phyloP scores from a whole-genome alignment of 2,888 invertebrate species.

The Agrilus cyanescens region DNA sequence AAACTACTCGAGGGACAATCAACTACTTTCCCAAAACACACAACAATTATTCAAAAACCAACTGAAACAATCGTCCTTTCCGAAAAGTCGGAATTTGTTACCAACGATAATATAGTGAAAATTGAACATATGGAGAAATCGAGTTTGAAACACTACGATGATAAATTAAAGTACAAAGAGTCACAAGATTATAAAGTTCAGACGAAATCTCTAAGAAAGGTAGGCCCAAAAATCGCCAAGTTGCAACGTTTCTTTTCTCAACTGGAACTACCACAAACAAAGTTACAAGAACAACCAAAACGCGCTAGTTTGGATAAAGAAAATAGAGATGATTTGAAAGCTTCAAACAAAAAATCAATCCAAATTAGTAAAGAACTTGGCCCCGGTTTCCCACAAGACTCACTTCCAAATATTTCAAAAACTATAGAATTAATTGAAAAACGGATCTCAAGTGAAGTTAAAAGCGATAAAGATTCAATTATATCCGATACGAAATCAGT shows the following conservation, averaged over 20 bases:
- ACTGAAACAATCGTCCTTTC: conserved; percentile 30
- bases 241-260: conserved; percentile 34
- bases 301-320: conserved; percentile 8
- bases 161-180: conserved; percentile 25
- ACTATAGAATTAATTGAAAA: conserved; percentile 28
- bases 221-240: conserved; percentile 38
- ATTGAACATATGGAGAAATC: conserved; percentile 30
- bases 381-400: background rate
- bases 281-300: conserved; percentile 6
- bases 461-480: too few relatives aligned
- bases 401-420: conserved; percentile 19
- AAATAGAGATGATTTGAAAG: background rate
- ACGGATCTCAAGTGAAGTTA: conserved; percentile 20
- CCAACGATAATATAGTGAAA: conserved; percentile 35
- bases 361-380: conserved; percentile 10
- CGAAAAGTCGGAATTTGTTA: conserved; percentile 31
- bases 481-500: too few relatives aligned
- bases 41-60: conserved; percentile 25
- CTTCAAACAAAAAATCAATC: background rate
- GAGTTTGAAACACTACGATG: conserved; percentile 32
- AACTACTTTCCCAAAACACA: conserved; percentile 28
- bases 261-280: conserved; percentile 12
- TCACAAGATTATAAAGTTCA: conserved; percentile 15
- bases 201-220: conserved; percentile 26
- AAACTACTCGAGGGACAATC: conserved; percentile 41